A percentile compares a stretch with the other conserved stretches of the same genome.
These are phyloP conservation scores for Ceyx cyanopectus DNA, from an alignment of 2,113 vertebrate species.

Conservation along the genomic window DNA sequence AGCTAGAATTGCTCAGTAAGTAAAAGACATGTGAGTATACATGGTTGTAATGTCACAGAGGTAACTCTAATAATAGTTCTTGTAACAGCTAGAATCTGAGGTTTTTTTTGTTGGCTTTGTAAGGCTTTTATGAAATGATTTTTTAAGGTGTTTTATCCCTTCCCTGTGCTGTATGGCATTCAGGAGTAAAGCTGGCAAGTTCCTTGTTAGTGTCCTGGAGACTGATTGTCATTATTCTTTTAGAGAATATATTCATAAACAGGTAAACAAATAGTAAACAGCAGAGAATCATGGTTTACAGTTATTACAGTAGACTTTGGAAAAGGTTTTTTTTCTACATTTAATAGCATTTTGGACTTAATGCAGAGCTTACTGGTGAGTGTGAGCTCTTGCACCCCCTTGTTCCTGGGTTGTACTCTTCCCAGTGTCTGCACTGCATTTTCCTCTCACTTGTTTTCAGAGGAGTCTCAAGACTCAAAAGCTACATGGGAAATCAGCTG, in stretches of 20 bases:
- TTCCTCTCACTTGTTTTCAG: neutral
- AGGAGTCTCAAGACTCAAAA: neutral
- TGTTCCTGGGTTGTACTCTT: neutral
- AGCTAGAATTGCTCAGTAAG: neutral
- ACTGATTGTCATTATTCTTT: neutral
- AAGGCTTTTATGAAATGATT: neutral
- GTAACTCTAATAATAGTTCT: neutral
- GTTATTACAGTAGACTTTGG: neutral
- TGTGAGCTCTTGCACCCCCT: neutral
- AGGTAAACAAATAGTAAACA: neutral
- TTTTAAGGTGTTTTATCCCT: neutral
- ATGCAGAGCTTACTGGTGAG: neutral
- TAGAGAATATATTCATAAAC: neutral
- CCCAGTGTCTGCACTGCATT: neutral
- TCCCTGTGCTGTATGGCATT: neutral
- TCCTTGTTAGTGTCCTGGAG: neutral
- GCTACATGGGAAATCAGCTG: neutral
- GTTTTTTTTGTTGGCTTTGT: neutral
- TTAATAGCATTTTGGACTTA: neutral
- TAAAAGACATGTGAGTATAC: neutral
- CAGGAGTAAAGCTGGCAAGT: neutral
- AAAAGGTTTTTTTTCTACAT: neutral
- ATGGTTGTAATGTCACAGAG: neutral
- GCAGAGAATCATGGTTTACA: neutral
- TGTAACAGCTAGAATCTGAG: neutral